Conservation (phyloP, 2,888 invertebrate species). For the Pherbina coryleti region DNA sequence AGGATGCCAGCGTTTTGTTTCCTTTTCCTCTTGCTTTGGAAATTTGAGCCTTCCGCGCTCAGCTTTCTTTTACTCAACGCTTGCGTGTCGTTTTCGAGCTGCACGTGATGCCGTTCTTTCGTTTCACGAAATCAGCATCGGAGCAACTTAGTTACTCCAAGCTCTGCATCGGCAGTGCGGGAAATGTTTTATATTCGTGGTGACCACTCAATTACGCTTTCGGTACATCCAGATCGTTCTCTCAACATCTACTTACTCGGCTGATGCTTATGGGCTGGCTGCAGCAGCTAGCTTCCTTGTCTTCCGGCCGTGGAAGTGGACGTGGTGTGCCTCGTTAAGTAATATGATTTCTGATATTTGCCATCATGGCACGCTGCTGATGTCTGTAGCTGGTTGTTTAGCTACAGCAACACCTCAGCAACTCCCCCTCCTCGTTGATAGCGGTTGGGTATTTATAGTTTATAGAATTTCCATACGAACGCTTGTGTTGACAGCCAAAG, state of each 20-base stretch:
- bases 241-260: neutral
- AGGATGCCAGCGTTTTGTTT: neutral
- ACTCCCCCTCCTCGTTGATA: neutral
- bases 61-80: conserved; percentile 24
- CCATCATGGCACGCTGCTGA: neutral
- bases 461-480: conserved; percentile 36
- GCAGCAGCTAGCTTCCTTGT: no score
- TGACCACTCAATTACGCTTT: conserved; percentile 42
- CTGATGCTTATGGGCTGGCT: neutral
- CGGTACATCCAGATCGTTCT: conserved; percentile 9
- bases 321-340: conserved; percentile 19
- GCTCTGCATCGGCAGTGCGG: conserved; percentile 10
- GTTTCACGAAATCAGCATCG: conserved; percentile 14
- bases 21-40: conserved; percentile 19
- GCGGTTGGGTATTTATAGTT: neutral
- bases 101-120: conserved; percentile 50
- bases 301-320: no score
- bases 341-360: conserved; percentile 39
- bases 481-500: conserved; percentile 45
- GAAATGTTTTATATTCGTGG: conserved; percentile 24
- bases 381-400: neutral
- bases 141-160: conserved; percentile 9
- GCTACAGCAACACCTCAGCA: neutral
- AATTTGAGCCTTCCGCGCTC: conserved; percentile 30
- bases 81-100: conserved; percentile 51